Conservation (phyloP, 2,797 vertebrate species). For the Sebastes oblongus region DNA sequence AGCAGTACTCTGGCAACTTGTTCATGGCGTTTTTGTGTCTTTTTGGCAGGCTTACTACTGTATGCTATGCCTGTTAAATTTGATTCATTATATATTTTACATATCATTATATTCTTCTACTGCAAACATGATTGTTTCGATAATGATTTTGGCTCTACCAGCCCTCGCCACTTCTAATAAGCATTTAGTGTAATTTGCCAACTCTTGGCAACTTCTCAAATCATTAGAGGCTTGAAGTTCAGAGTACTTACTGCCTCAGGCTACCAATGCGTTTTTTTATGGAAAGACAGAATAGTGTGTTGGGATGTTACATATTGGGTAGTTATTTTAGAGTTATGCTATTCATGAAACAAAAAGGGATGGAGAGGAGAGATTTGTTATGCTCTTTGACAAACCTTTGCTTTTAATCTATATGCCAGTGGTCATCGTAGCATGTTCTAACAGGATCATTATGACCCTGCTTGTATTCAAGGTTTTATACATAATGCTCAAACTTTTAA, state of each 20-base stretch:
- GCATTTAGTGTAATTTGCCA: constrained; percentile 28
- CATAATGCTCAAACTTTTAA: background rate
- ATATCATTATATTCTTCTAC: constrained; percentile 37
- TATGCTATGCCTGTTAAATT: background rate
- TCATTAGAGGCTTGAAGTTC: constrained; percentile 34
- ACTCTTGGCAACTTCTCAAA: constrained; percentile 38
- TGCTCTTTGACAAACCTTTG: background rate
- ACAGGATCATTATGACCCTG: background rate
- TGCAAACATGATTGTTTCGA: constrained; percentile 51
- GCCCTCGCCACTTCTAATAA: constrained; percentile 8
- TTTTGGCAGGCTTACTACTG: background rate
- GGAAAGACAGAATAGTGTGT: background rate
- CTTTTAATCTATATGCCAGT: background rate
- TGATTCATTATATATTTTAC: background rate
- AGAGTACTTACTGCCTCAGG: constrained; percentile 7
- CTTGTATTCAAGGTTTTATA: background rate
- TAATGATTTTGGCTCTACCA: constrained; percentile 44
- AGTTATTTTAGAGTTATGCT: background rate
- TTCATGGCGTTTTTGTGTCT: background rate
- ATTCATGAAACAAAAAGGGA: constrained; percentile 6
- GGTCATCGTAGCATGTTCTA: background rate
- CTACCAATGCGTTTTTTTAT: background rate
- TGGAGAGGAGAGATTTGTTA: background rate
- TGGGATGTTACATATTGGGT: background rate
- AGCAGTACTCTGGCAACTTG: background rate